These are phyloP conservation scores for Saguinus oedipus DNA, from an alignment of 2,797 vertebrate species.

Conservation along the genomic window DNA sequence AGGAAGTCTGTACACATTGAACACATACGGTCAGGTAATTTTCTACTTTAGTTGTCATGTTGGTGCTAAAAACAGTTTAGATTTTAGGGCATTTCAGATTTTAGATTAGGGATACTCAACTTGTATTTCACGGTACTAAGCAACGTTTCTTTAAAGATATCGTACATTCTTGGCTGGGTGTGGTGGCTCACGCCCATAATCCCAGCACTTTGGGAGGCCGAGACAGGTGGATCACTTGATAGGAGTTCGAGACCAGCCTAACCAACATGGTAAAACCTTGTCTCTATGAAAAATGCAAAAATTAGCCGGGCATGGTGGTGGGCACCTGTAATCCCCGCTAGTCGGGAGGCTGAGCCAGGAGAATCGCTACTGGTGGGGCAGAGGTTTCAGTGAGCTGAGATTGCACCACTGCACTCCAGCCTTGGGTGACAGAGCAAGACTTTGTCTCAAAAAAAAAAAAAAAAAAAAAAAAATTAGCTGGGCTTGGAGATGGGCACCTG, in stretches of 20 bases:
- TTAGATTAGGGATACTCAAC: not conserved
- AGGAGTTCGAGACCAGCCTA: not conserved
- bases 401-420: not conserved
- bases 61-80: not conserved
- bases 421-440: not conserved
- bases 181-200: not conserved
- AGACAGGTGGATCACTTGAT: not conserved
- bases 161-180: not conserved
- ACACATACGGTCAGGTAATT: not conserved
- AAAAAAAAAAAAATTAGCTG: too few species aligned
- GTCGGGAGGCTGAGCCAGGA: not conserved
- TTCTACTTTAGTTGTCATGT: not conserved
- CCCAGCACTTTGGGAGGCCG: not conserved
- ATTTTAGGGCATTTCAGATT: not conserved
- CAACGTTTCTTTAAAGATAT: not conserved
- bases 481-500: too few species aligned
- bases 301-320: not conserved
- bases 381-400: not conserved
- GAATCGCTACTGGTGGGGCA: not conserved
- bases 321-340: not conserved
- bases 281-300: not conserved
- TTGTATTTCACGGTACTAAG: not conserved
- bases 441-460: not conserved
- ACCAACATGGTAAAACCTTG: not conserved
- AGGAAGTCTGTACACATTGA: not conserved